Conservation (phyloP, 1,140 invertebrate genomes). For the Hycleus phaleratus region DNA sequence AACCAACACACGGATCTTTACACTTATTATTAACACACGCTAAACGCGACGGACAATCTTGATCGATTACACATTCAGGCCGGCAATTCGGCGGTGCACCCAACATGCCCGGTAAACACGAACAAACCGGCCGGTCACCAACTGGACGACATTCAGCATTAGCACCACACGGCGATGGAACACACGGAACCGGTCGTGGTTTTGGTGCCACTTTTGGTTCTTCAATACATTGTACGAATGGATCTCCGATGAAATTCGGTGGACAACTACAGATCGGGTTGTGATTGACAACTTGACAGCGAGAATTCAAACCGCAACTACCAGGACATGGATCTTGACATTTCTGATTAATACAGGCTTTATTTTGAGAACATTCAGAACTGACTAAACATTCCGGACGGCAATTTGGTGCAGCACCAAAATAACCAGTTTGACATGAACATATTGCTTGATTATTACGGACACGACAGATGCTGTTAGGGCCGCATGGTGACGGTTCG, state of each 20-base stretch:
- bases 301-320: conserved; percentile 69
- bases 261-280: conserved; percentile 80
- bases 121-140: conserved; percentile 63
- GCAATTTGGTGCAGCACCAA: conserved; percentile 67
- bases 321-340: conserved; percentile 74
- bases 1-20: conserved; percentile 71
- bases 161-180: conserved; percentile 74
- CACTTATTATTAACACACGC: conserved; percentile 72
- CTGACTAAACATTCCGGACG: conserved; percentile 73
- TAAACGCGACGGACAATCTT: conserved; percentile 69
- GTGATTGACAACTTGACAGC: conserved; percentile 73
- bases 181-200: conserved; percentile 54
- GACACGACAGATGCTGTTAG: conserved; percentile 68
- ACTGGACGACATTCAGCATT: conserved; percentile 69
- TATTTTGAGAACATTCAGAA: conserved; percentile 62
- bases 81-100: conserved; percentile 74
- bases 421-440: conserved; percentile 66
- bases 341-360: conserved; percentile 72
- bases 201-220: conserved; percentile 24
- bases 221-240: conserved; percentile 61
- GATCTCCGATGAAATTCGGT: conserved; percentile 67
- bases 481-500: conserved; percentile 70
- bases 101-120: conserved; percentile 67
- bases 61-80: conserved; percentile 68
- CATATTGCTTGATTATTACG: conserved; percentile 65